phyloP scores from a whole-genome alignment of 2,113 vertebrate genomes.

The Cavia aperea region DNA sequence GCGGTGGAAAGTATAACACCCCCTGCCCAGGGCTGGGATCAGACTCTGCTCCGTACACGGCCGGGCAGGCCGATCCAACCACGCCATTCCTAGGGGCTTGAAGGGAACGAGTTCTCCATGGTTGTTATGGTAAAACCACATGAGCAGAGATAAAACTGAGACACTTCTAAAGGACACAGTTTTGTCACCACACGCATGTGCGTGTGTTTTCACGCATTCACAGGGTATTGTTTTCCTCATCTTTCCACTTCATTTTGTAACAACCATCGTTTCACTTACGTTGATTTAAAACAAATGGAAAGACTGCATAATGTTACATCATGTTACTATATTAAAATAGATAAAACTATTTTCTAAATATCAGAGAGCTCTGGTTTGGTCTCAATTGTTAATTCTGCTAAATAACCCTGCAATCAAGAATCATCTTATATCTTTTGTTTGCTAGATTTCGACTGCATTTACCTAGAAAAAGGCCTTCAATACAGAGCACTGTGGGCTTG shows the following conservation, averaged over 20 bases:
- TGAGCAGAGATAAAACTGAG: neutral
- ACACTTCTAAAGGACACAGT: neutral
- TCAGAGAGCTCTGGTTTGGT: neutral
- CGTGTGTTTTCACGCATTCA: neutral
- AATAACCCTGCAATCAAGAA: neutral
- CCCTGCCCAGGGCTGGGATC: too few species aligned
- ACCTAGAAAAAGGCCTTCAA: neutral
- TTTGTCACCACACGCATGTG: neutral
- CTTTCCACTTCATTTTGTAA: neutral
- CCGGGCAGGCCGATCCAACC: too few species aligned
- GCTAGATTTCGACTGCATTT: neutral
- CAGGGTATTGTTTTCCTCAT: neutral
- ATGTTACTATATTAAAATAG: neutral
- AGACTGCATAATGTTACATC: neutral
- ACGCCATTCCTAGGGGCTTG: fast-evolving
- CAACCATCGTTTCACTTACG: neutral
- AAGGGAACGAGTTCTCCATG: neutral
- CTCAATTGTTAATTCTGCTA: neutral
- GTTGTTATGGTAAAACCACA: neutral
- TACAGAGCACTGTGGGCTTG: neutral
- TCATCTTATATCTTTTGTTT: neutral
- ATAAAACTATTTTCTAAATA: neutral
- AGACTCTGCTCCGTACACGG: fast-evolving
- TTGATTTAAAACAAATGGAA: neutral
- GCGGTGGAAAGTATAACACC: neutral